phyloP scores from a whole-genome alignment of 1,140 invertebrate genomes.

The Araneus ventricosus region DNA sequence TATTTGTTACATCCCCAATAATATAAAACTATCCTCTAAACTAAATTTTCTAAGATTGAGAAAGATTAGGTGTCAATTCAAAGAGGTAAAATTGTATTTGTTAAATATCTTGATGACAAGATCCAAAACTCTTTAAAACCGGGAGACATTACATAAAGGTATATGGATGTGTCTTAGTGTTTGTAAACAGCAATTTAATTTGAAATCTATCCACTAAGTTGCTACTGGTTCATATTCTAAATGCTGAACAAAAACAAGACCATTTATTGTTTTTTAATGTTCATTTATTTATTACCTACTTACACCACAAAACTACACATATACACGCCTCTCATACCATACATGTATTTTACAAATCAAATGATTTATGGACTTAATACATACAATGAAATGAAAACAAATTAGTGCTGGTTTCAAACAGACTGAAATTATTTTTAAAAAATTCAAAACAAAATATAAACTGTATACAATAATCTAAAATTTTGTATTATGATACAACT shows the following conservation, averaged over 20 bases:
- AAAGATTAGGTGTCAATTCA: no score
- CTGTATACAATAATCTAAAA: slow-evolving; percentile 46
- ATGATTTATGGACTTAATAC: slow-evolving; percentile 69
- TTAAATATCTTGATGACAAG: no score
- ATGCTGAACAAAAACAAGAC: background rate
- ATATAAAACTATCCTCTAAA: no score
- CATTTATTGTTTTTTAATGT: background rate
- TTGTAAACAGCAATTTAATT: no score
- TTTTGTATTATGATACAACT: background rate
- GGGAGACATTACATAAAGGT: no score
- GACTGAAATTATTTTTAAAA: slow-evolving; percentile 5
- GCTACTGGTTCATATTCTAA: no score
- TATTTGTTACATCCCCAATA: no score
- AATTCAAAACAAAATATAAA: slow-evolving; percentile 40
- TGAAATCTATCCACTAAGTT: no score
- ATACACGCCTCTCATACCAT: slow-evolving; percentile 69
- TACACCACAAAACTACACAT: slow-evolving; percentile 70
- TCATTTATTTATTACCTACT: slow-evolving; percentile 63
- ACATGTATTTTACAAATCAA: slow-evolving; percentile 69
- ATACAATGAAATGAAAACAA: slow-evolving; percentile 67
- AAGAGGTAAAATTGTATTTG: no score
- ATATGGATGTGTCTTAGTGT: no score
- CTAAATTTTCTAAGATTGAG: no score
- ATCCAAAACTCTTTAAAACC: no score
- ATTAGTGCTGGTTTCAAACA: slow-evolving; percentile 4